A percentile compares a stretch with the other conserved stretches of the same genome.
These are phyloP conservation scores for Amphibalanus amphitrite DNA, from an alignment of 1,140 invertebrate genomes.

Conservation along the genomic window DNA sequence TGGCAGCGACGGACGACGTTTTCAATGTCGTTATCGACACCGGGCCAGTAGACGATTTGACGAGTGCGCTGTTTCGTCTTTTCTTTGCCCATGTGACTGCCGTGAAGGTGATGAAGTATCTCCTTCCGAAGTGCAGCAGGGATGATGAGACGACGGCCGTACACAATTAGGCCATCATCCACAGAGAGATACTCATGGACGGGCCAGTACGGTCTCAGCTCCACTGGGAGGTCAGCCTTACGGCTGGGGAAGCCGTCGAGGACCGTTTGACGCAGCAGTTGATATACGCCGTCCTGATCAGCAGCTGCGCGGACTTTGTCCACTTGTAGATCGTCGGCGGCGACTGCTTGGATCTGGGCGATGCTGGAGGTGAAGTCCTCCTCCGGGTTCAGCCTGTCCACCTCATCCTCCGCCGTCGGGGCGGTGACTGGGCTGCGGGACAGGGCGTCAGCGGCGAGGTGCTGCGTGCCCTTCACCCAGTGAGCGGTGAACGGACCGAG, in stretches of 20 bases:
- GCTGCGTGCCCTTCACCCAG: slow-evolving; percentile 11
- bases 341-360: neutral
- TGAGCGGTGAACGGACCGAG: slow-evolving; percentile 8
- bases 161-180: slow-evolving; percentile 9
- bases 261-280: neutral
- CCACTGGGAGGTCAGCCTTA: neutral
- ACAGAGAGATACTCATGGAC: slow-evolving; percentile 5
- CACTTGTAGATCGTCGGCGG: neutral
- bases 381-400: neutral
- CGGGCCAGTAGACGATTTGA: slow-evolving; percentile 19
- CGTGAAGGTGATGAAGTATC: slow-evolving; percentile 2
- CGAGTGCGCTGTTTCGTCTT: slow-evolving; percentile 16
- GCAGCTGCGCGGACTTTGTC: neutral
- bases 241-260: neutral
- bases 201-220: neutral
- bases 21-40: no score
- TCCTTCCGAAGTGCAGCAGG: neutral
- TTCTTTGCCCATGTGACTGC: slow-evolving; percentile 6
- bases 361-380: neutral
- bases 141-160: slow-evolving; percentile 7
- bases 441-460: slow-evolving; percentile 9
- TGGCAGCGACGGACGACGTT: slow-evolving; percentile 15
- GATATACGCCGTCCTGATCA: neutral
- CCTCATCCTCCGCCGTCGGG: neutral
- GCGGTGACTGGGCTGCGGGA: neutral